Evolutionary conservation across 2,113 vertebrate genomes (phyloP), one percentile per base, ranked within the genome.

Genomic region (Platycercus adscitus): DNA sequence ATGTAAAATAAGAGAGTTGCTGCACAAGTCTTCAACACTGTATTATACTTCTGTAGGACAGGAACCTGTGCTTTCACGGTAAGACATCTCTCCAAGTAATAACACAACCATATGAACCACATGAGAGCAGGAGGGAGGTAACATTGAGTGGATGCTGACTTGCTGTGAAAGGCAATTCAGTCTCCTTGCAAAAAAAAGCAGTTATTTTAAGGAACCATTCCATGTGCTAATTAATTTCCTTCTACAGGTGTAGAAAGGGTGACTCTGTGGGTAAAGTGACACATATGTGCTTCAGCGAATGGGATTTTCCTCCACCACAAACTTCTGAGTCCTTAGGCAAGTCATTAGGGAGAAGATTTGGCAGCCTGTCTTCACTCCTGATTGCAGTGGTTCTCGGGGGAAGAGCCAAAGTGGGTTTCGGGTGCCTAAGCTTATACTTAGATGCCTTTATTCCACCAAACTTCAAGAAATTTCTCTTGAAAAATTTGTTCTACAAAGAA

Each of bases 321-420:
- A 72, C 4, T 69, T 63, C 15, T 3, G 0, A 49, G 43, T 20
- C 15, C 17, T 56, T 53, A 58, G 15, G 11, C 11, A 43, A 86
- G 13, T 46, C 7, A 23, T 33, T 55, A 13, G 37, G 44, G 39
- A 12, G 21, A 43, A 58, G 58, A 66, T 58, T 6, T 44, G 6
- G 6, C 20, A 23, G 26, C 17, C 5, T 63, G 19, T n/a, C 24
- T n/a, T 69, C 14, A 41, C 4, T 29, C 7, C 12, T 47, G 20
- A 17, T 18, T 69, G 29, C 9, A 49, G 5, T 15, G n/a, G 29
- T 20, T n/a, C 17, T 41, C 50, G 24, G 17, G 9, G 11, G 20
- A 55, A 77, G 20, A 55, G 17, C 14, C 5, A 0, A 52, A 41
- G 14, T 55, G 5, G 37, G 5, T 6, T 60, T 60, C 0, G 2